Evolutionary conservation across 1,140 invertebrate genomes (phyloP).

Genomic region (Anadara kagoshimensis): DNA sequence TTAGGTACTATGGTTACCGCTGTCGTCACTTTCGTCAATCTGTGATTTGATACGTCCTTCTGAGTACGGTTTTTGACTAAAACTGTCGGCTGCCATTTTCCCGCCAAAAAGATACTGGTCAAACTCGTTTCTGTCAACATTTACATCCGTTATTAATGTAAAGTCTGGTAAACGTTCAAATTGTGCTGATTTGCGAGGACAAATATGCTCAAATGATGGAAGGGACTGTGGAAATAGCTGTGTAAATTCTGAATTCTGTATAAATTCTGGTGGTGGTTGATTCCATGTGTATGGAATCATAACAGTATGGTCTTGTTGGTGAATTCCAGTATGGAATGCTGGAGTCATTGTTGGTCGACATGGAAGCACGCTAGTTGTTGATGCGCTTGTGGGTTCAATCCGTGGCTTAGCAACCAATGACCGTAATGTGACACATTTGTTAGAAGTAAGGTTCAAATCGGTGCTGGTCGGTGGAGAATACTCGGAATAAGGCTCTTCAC

Average conservation of each 20-base stretch:
- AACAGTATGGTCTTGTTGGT: background rate
- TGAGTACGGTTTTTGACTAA: too few relatives aligned
- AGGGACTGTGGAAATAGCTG: background rate
- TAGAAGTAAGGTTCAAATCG: background rate
- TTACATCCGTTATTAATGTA: background rate
- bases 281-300: background rate
- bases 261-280: constrained; percentile 6
- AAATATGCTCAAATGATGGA: background rate
- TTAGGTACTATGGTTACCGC: too few relatives aligned
- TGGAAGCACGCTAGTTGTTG: too few relatives aligned
- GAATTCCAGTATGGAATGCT: background rate
- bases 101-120: constrained; percentile 10
- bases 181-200: background rate
- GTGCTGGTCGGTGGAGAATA: constrained; percentile 20
- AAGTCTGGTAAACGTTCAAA: background rate
- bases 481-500: constrained; percentile 1
- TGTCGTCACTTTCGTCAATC: too few relatives aligned
- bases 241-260: background rate
- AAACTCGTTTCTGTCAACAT: constrained; percentile 9
- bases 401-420: background rate
- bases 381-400: too few relatives aligned
- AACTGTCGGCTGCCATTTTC: background rate
- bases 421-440: constrained; percentile 8
- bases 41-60: too few relatives aligned
- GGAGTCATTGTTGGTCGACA: background rate